These are phyloP conservation scores for Myotis myotis DNA, from an alignment of 2,797 vertebrate genomes.

Conservation along the genomic window DNA sequence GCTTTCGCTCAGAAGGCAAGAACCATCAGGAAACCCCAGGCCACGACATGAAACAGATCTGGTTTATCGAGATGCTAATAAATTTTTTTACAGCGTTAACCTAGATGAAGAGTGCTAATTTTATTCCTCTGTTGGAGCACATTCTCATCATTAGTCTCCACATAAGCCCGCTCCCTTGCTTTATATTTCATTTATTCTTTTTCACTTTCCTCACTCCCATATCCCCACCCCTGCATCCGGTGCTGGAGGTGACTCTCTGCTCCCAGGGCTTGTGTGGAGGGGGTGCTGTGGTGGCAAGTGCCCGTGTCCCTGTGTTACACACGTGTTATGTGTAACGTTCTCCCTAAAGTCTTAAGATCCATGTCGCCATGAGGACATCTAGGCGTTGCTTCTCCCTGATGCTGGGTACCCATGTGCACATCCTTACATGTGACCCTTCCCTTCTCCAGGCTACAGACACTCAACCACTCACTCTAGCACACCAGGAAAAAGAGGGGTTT, in stretches of 20 bases:
- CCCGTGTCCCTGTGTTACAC: neutral
- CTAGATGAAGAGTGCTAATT: neutral
- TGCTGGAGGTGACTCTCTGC: neutral
- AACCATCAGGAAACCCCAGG: neutral
- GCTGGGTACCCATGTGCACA: neutral
- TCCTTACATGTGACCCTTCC: neutral
- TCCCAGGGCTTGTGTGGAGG: neutral
- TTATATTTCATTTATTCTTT: neutral
- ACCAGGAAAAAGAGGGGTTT: neutral
- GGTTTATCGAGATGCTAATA: neutral
- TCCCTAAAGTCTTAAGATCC: neutral
- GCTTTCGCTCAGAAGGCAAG: neutral
- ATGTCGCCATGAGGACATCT: neutral
- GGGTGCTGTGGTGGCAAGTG: neutral
- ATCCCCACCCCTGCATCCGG: neutral
- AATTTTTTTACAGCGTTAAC: neutral
- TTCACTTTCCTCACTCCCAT: neutral
- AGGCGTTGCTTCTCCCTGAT: neutral
- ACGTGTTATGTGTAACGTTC: rapidly evolving
- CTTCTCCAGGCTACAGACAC: neutral
- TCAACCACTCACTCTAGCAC: neutral
- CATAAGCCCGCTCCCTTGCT: neutral
- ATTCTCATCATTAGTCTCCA: neutral
- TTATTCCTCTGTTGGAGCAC: neutral
- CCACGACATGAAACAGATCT: neutral